Base-by-base conservation (phyloP, 2,113 vertebrate genomes). In the Terrapene triunguis region DNA sequence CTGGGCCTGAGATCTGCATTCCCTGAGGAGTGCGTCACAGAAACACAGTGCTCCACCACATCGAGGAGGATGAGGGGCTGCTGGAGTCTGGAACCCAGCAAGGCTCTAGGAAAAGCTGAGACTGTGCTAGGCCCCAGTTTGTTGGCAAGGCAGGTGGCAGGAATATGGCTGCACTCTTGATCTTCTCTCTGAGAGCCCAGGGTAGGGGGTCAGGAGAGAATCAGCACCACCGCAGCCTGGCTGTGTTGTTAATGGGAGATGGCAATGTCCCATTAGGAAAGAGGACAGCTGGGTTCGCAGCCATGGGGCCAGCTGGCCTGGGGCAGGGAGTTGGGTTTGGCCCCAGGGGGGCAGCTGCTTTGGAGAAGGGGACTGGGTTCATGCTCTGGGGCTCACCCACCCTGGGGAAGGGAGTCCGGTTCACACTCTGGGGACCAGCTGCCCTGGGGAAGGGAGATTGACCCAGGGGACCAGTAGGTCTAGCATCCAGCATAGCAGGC, bases 301-400 rank as follows among this genome's bases (percentile, higher is more conserved):
- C 94, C 51, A 93, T 55, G 59, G 88, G 84, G 32, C 95, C 50
- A 50, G 50, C 44, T 44, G 44, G 44, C 48, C 93, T 95, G 90
- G 94, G 84, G 29, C 95, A 94, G 35, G 97, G 48, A 32, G 17
- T 14, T 53, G 51, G 17, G n/a, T n/a, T n/a, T n/a, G n/a, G n/a
- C n/a, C n/a, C n/a, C n/a, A 95, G 32, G 84, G 96, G 93, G 21
- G 95, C 96, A 96, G 95, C 88, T 65, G 89, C 91, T 92, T 96
- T 95, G 92, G 97, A 96, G 84, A 97, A 97, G 93, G n/a, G n/a
- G n/a, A 93, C 82, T 85, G 95, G 83, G 95, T 72, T 96, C 87
- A 95, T 87, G 86, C 93, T 88, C 84, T 96, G 96, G 65, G 95
- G 95, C 65, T 96, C 91, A 89, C 85, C 57, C 84, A 94, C 92